Conservation (phyloP, 2,113 vertebrate genomes). For the Oreamnos americanus region DNA sequence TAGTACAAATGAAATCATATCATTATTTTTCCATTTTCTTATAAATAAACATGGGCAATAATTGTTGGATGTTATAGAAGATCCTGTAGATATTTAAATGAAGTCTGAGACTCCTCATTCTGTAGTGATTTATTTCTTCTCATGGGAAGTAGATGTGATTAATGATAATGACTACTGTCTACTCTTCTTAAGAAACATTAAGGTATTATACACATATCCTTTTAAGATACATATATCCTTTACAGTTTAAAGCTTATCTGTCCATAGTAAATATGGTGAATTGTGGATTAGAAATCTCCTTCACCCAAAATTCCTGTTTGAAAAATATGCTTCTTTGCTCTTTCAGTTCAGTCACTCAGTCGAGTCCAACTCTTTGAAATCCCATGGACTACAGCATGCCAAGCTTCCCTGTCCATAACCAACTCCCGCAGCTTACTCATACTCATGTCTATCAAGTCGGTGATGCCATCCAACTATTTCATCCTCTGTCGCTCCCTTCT, state of each 20-base stretch:
- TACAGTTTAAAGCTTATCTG: neutral
- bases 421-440: fast-evolving
- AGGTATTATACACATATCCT: neutral
- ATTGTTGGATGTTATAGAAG: neutral
- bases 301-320: neutral
- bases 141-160: neutral
- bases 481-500: neutral
- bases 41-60: neutral
- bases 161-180: neutral
- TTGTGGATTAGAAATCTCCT: neutral
- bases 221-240: neutral
- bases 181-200: neutral
- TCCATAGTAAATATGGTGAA: neutral
- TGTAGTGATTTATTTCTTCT: neutral
- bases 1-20: neutral
- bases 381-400: neutral
- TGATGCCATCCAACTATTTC: neutral
- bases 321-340: neutral
- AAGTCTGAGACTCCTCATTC: neutral
- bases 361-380: fast-evolving
- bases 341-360: neutral
- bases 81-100: neutral
- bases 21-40: neutral
- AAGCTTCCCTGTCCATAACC: neutral
- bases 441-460: fast-evolving